Base-by-base conservation (phyloP, 2,888 invertebrate genomes). In the Drosophila seclusa region DNA sequence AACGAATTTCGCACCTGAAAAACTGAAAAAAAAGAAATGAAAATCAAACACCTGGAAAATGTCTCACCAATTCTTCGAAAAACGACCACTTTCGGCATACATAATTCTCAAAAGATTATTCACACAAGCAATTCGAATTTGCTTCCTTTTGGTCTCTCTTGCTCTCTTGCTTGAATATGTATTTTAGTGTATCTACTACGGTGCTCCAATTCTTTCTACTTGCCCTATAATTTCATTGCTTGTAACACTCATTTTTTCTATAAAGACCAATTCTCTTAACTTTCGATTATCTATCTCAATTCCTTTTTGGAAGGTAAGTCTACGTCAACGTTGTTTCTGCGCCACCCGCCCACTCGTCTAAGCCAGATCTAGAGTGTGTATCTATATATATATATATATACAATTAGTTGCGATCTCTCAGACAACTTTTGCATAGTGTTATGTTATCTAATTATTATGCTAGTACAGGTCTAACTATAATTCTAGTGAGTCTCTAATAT, bases 391-490 rank as follows among this genome's bases (percentile, higher is more conserved):
- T 13, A 21, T 21, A 24, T 55, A 40, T 24, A 38, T 53, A 34
- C n/a, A 61, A 45, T 36, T 54, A 62, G 42, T 54, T 50, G 29
- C 40, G 48, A 73, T 45, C 52, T 63, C 31, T 63, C 32, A 49
- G 48, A 62, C 64, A 57, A 49, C 36, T 34, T 52, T 50, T 29
- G 57, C 31, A 24, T 78, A 73, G 61, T 42, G 53, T 42, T 52
- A 36, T 31, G 31, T 67, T 54, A 54, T 54, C 36, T 29, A 63
- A 74, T 27, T 10, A 32, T 48, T 67, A 78, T 72, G 66, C 71
- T 82, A 84, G 83, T 60, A n/a, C 83, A 85, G 84, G 79, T 57
- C 53, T 67, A 87, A 70, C 61, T 61, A 57, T 70, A 76, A 53
- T 50, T 65, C 71, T 84, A 87, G 78, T 52, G 57, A 78, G 66